Conservation (phyloP, 2,113 vertebrate species). For the Haemorhous mexicanus region DNA sequence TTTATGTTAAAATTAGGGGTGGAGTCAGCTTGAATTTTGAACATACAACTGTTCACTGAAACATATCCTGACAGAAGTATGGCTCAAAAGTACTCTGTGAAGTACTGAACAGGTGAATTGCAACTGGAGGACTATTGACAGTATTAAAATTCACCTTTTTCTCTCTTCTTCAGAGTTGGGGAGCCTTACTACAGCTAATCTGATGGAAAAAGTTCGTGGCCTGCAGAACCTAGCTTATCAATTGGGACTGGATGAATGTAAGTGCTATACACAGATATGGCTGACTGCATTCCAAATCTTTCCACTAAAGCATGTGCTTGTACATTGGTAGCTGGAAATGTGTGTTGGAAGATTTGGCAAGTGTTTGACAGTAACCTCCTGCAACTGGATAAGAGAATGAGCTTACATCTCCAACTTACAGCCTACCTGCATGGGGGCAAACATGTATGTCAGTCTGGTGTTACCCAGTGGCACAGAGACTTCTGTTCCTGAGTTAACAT, state of each 20-base stretch:
- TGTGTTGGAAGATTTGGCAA: not conserved
- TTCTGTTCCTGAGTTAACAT: not conserved
- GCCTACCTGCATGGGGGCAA: not conserved
- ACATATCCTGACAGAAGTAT: not conserved
- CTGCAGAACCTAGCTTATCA: conserved; percentile 97
- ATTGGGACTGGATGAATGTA: conserved; percentile 96
- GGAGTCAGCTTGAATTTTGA: not conserved
- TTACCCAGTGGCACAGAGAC: not conserved
- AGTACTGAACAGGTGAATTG: not conserved
- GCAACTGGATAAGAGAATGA: not conserved
- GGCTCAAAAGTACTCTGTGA: not conserved
- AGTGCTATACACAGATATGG: conserved; percentile 65
- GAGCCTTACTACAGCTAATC: conserved; percentile 94
- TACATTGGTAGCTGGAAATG: not conserved
- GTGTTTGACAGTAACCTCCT: not conserved
- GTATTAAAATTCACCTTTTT: conserved; percentile 7
- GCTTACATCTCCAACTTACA: not conserved
- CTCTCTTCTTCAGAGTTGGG: conserved; percentile 82
- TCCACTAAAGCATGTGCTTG: accelerated
- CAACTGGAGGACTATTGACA: not conserved
- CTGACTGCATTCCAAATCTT: not conserved
- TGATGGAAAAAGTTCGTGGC: conserved; percentile 98
- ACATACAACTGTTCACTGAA: not conserved
- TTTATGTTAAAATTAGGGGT: not conserved
- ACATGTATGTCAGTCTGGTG: not conserved